These are phyloP conservation scores for Natrix natrix DNA, from an alignment of 2,797 vertebrate species.

Conservation along the genomic window DNA sequence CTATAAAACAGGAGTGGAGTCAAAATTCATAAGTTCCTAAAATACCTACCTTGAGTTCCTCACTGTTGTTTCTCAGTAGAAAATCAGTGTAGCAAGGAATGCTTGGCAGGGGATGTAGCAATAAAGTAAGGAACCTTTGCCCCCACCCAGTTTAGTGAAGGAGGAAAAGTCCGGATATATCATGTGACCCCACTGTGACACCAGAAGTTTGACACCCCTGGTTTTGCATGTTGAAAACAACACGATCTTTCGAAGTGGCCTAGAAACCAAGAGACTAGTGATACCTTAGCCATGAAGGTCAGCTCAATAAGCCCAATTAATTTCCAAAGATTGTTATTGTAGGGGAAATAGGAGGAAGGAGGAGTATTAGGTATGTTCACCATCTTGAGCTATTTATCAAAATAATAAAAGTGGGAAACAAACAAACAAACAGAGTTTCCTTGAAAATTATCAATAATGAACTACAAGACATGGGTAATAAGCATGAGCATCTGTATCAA, in stretches of 20 bases:
- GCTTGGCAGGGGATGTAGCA: neutral
- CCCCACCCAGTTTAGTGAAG: no score
- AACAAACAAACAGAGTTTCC: neutral
- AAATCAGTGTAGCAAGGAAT: neutral
- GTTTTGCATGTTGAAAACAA: neutral
- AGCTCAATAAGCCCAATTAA: no score
- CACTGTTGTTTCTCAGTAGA: neutral
- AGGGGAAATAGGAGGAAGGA: no score
- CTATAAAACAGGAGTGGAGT: neutral
- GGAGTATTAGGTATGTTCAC: no score
- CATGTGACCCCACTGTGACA: no score
- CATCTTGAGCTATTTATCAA: neutral
- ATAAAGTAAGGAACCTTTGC: neutral
- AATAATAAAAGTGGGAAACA: neutral
- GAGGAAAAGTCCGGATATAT: no score
- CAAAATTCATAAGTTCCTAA: neutral
- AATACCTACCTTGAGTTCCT: neutral
- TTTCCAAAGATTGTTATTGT: no score
- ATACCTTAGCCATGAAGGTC: neutral
- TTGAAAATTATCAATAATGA: neutral
- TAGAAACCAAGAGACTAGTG: neutral
- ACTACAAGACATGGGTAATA: neutral
- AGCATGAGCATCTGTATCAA: neutral
- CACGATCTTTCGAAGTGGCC: neutral
- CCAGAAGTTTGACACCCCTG: no score